These are phyloP conservation scores for Babylonia areolata DNA, from an alignment of 1,140 invertebrate species.

Conservation along the genomic window DNA sequence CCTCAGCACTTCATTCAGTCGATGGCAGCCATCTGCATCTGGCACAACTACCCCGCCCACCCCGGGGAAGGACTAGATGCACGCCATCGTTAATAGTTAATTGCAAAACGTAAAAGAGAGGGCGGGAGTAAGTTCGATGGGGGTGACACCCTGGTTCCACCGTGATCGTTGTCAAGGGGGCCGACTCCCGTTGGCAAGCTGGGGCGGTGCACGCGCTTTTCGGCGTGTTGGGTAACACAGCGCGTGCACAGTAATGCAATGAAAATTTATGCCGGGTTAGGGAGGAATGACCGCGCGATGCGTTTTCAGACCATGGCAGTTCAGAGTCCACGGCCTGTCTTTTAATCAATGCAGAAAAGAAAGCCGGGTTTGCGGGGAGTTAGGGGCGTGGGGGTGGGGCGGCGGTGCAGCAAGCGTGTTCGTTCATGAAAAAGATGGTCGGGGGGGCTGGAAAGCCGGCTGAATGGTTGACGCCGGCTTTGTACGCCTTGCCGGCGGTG, in stretches of 20 bases:
- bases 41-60: no score
- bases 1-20: background rate
- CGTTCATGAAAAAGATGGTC: background rate
- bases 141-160: no score
- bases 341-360: background rate
- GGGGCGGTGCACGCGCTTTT: background rate
- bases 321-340: no score
- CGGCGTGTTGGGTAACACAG: no score
- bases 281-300: slow-evolving; percentile 30
- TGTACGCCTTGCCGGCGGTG: no score
- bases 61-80: no score
- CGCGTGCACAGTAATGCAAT: background rate
- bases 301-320: no score
- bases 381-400: background rate
- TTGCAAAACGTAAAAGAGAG: no score
- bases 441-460: background rate
- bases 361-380: background rate
- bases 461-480: no score
- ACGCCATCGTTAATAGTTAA: no score
- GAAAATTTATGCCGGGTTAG: slow-evolving; percentile 36
- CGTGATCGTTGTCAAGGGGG: no score
- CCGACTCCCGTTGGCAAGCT: background rate
- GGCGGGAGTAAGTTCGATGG: no score
- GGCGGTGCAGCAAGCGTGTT: background rate
- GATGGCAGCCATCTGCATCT: background rate